phyloP scores from a whole-genome alignment of 2,113 vertebrate genomes.

The Gila orcuttii region DNA sequence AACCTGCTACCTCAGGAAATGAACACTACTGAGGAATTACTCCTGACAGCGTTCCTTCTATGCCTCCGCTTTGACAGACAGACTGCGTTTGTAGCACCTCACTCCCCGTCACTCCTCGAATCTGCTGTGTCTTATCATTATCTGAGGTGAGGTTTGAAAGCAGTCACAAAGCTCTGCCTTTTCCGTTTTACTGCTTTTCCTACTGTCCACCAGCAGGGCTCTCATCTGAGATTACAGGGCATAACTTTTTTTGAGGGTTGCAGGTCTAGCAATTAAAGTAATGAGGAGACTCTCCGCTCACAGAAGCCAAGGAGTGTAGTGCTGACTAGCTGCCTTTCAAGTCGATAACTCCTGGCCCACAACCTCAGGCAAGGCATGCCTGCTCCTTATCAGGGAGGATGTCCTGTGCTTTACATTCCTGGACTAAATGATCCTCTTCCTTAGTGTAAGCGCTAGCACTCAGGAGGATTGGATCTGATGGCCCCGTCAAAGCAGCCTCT shows the following conservation, averaged over 20 bases:
- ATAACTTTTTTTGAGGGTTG: slow-evolving; percentile 58
- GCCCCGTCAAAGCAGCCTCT: slow-evolving; percentile 63
- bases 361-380: slow-evolving; percentile 56
- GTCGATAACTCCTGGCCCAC: slow-evolving; percentile 54
- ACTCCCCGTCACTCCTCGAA: not conserved
- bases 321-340: slow-evolving; percentile 59
- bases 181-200: slow-evolving; percentile 20
- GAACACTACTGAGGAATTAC: slow-evolving; percentile 63
- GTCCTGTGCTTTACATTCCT: slow-evolving; percentile 68
- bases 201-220: slow-evolving; percentile 54
- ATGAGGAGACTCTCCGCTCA: slow-evolving; percentile 61
- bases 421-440: slow-evolving; percentile 63
- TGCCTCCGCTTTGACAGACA: slow-evolving; percentile 60
- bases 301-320: slow-evolving; percentile 58
- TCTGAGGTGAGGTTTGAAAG: slow-evolving; percentile 35
- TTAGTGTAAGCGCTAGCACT: slow-evolving; percentile 55
- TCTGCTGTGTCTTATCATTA: slow-evolving; percentile 20
- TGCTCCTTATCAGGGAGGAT: slow-evolving; percentile 59
- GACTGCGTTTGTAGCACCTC: not conserved
- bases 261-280: slow-evolving; percentile 68
- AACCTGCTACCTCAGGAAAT: slow-evolving; percentile 76
- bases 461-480: slow-evolving; percentile 68
- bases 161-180: not conserved
- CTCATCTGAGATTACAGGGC: slow-evolving; percentile 57
- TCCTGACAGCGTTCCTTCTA: slow-evolving; percentile 71